Evolutionary conservation across 2,888 invertebrate genomes (phyloP), one percentile per base, ranked within the genome.

Genomic region (Salpingus planirostris): DNA sequence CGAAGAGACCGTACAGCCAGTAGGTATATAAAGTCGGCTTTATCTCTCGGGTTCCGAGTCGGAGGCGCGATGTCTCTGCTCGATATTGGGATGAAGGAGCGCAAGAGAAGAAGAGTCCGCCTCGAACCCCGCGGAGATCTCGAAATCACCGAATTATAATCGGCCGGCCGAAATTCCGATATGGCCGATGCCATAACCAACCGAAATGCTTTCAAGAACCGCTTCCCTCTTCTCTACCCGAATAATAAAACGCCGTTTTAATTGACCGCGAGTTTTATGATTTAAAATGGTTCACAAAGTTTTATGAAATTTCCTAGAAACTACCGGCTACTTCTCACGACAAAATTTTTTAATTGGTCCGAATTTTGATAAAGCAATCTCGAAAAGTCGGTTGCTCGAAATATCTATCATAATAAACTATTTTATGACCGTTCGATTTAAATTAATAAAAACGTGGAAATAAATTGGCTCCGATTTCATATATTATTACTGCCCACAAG

Each of bases 1-100:
- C 18, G 18, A 6, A 18, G 5, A 18, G 18, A 6, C 18, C 8
- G 18, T 8, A n/a, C n/a, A n/a, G n/a, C n/a, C 5, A 8, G 18
- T 18, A 18, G 18, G 18, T 18, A 18, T 18, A 18, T 18, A 18
- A 18, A 18, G 5, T 18, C 18, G 5, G 8, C 8, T 5, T 8
- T 18, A 18, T 8, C 8, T 18, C 5, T 18, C 18, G 18, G 18
- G 18, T 8, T 18, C 32, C 35, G 35, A 39, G 33, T 29, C 26
- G 47, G 46, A 52, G 49, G 49, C 52, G 45, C 43, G 55, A 53
- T 55, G 53, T 51, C 53, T 48, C 42, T 30, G 28, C 33, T 14
- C 38, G 49, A 47, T 48, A 50, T 40, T 34, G 18, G 15, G 8
- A 8, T 18, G 18, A 6, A 34, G 34, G n/a, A n/a, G n/a, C n/a